These are phyloP conservation scores for Siniperca undulata DNA, from an alignment of 2,797 vertebrate genomes.

Conservation along the genomic window DNA sequence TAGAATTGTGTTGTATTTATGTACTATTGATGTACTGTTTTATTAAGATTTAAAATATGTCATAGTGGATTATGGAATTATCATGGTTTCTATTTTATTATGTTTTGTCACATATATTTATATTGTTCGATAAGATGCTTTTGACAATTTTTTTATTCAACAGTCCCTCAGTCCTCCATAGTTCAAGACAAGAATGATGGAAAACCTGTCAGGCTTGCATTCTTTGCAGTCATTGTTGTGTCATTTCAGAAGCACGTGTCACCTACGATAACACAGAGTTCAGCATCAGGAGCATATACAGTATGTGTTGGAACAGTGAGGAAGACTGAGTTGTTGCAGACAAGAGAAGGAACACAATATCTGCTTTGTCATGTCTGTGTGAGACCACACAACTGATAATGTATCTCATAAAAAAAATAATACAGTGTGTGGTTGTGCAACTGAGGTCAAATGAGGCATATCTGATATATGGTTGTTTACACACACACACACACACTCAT, in stretches of 20 bases:
- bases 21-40: slow-evolving; percentile 23
- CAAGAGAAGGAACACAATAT: slow-evolving; percentile 9
- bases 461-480: neutral
- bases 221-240: neutral
- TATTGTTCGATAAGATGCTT: slow-evolving; percentile 14
- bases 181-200: slow-evolving; percentile 2
- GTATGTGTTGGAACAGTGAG: neutral
- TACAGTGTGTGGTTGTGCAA: neutral
- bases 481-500: neutral
- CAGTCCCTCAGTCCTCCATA: neutral
- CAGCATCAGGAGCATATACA: neutral
- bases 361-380: slow-evolving; percentile 10
- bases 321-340: slow-evolving; percentile 24
- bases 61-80: slow-evolving; percentile 1
- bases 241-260: slow-evolving; percentile 14
- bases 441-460: neutral
- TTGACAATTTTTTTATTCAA: neutral
- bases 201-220: slow-evolving; percentile 4
- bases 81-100: neutral
- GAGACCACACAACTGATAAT: slow-evolving; percentile 17
- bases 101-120: slow-evolving; percentile 30
- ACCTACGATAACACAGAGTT: neutral
- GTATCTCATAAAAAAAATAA: slow-evolving; percentile 23
- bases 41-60: neutral
- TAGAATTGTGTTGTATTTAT: slow-evolving; percentile 29